Conservation (phyloP, 2,888 invertebrate genomes). For the Aphodius sticticus region DNA sequence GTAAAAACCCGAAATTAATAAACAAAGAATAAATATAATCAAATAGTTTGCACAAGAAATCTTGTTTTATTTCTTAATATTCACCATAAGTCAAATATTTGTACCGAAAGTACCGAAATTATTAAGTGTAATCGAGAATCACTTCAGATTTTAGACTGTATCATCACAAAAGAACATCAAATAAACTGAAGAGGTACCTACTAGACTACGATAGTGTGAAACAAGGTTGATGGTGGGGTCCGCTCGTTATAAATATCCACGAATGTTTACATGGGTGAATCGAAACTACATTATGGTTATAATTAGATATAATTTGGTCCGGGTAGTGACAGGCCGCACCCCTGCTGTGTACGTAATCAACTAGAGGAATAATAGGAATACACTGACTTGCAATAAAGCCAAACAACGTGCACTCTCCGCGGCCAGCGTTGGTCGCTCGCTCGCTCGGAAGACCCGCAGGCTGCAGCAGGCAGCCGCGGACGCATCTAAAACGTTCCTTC, state of each 20-base stretch:
- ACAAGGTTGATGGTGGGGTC: constrained; percentile 27
- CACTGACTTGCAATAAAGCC: constrained; percentile 61
- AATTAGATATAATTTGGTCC: constrained; percentile 59
- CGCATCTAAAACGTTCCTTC: not conserved
- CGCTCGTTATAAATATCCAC: constrained; percentile 36
- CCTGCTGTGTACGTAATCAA: constrained; percentile 60
- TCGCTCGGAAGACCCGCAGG: not conserved
- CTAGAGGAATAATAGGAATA: constrained; percentile 59
- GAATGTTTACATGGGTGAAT: constrained; percentile 57
- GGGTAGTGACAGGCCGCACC: constrained; percentile 56
- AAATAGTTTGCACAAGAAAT: too few relatives aligned
- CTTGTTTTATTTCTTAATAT: too few relatives aligned
- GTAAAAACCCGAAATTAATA: too few relatives aligned
- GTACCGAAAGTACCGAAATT: too few relatives aligned
- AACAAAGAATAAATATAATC: too few relatives aligned
- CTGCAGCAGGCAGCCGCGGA: not conserved
- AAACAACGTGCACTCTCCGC: constrained; percentile 50
- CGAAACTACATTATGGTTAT: constrained; percentile 56
- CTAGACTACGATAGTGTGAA: constrained; percentile 8
- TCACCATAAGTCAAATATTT: too few relatives aligned
- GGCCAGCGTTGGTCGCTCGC: not conserved
- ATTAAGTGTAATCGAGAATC: too few relatives aligned
- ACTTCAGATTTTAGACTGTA: too few relatives aligned
- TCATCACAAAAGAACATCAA: too few relatives aligned
- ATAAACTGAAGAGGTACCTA: too few relatives aligned